phyloP scores from a whole-genome alignment of 2,888 invertebrate species.

The Pseudanteris insignis region DNA sequence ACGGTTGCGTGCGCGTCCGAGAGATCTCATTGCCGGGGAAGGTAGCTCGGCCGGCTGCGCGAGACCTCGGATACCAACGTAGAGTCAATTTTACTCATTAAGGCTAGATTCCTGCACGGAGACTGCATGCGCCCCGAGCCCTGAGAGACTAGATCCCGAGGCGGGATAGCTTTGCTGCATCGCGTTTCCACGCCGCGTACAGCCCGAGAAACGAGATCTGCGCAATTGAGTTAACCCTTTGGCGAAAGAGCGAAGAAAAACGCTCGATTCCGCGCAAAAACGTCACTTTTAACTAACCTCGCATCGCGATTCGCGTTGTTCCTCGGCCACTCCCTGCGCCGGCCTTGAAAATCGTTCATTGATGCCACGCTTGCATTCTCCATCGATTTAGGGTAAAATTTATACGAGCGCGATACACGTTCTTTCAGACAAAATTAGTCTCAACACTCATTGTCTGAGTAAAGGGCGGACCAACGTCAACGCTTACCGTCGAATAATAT shows the following conservation, averaged over 20 bases:
- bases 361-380: no score
- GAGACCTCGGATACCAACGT: constrained; percentile 37
- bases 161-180: constrained; percentile 53
- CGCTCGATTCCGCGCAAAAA: constrained; percentile 22
- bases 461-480: no score
- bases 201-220: constrained; percentile 46
- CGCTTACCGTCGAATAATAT: no score
- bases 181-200: constrained; percentile 49
- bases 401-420: neutral
- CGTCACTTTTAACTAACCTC: constrained; percentile 26
- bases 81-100: constrained; percentile 64
- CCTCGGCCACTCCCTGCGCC: neutral
- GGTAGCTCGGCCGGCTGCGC: constrained; percentile 23
- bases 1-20: constrained; percentile 40
- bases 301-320: constrained; percentile 25
- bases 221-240: constrained; percentile 38
- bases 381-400: neutral
- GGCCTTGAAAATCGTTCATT: neutral
- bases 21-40: constrained; percentile 34
- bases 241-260: constrained; percentile 35
- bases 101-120: constrained; percentile 64
- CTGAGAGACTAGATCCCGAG: constrained; percentile 56
- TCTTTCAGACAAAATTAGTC: no score
- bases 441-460: no score
- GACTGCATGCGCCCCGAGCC: constrained; percentile 38